Percentiles rank a stretch among this genome's conserved stretches.
phyloP scores from a whole-genome alignment of 1,140 invertebrate genomes.

The Drosophila equinoxialis region DNA sequence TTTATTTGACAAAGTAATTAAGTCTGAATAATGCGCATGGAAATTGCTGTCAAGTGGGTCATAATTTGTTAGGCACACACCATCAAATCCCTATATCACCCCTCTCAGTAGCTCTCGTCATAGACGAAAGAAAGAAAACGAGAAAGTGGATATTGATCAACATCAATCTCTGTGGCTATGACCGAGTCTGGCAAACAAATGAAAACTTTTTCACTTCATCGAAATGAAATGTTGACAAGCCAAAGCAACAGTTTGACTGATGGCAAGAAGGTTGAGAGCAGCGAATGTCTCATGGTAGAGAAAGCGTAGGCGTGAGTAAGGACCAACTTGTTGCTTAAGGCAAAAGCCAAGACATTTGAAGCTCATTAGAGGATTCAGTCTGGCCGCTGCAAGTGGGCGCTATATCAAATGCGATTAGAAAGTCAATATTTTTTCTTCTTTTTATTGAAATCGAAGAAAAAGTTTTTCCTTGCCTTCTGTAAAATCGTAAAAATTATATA shows the following conservation, averaged over 20 bases:
- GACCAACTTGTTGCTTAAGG: conserved; percentile 51
- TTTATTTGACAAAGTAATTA: conserved; percentile 77
- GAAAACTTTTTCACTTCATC: conserved; percentile 37
- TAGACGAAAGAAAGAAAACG: conserved; percentile 4
- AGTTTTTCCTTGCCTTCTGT: not conserved
- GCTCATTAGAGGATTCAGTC: conserved; percentile 31
- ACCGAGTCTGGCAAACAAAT: conserved; percentile 31
- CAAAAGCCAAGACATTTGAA: conserved; percentile 32
- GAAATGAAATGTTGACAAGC: conserved; percentile 19
- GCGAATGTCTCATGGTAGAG: too few relatives aligned
- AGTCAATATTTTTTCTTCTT: not conserved
- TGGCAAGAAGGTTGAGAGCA: conserved; percentile 7
- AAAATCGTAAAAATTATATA: not conserved
- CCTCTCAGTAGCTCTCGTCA: not conserved
- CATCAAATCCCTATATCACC: not conserved
- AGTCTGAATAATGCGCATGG: conserved; percentile 68
- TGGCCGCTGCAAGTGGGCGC: conserved; percentile 36
- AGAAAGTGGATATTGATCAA: conserved; percentile 52
- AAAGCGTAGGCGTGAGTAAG: too few relatives aligned
- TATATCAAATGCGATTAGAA: conserved; percentile 17
- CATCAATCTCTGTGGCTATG: conserved; percentile 12
- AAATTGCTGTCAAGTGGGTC: conserved; percentile 66
- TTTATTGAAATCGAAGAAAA: not conserved
- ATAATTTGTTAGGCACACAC: conserved; percentile 58
- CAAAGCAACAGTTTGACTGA: conserved; percentile 54